These are phyloP conservation scores for Lysiphlebus fabarum DNA, from an alignment of 1,140 invertebrate species.

Conservation along the genomic window DNA sequence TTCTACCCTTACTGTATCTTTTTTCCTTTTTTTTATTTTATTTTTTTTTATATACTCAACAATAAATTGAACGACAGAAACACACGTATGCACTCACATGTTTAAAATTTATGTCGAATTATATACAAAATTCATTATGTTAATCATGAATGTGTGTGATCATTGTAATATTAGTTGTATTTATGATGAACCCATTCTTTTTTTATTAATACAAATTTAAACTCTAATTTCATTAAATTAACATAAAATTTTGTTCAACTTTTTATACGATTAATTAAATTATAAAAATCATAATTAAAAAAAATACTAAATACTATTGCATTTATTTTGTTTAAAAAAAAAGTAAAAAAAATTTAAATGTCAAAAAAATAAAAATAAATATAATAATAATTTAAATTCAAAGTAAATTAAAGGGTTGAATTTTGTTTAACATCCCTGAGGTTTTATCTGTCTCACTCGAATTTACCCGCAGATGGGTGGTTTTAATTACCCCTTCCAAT, in stretches of 20 bases:
- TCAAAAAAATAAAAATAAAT: background rate
- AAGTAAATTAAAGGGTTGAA: conserved; percentile 15
- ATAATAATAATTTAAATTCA: background rate
- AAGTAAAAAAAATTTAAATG: conserved; percentile 9
- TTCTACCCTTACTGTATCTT: conserved; percentile 1
- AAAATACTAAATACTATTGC: too few species aligned
- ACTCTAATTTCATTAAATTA: background rate
- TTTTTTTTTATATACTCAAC: background rate
- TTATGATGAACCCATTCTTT: conserved; percentile 28
- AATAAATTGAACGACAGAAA: too few species aligned
- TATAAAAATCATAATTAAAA: too few species aligned
- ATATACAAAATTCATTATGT: conserved; percentile 31
- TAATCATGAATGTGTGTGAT: conserved; percentile 26
- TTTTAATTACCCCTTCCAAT: conserved; percentile 49
- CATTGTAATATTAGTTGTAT: conserved; percentile 44
- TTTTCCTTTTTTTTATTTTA: conserved; percentile 15
- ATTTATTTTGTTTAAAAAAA: too few species aligned
- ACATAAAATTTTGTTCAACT: background rate
- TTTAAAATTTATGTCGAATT: conserved; percentile 35
- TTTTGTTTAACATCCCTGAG: conserved; percentile 34
- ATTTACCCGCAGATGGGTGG: conserved; percentile 35
- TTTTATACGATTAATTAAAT: too few species aligned
- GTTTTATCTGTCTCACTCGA: conserved; percentile 34
- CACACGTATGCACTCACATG: conserved; percentile 26
- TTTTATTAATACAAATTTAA: too few species aligned